Percentiles rank a stretch among this genome's conserved stretches.
phyloP scores from a whole-genome alignment of 2,113 vertebrate species.

The Boulengeromyrus knoepffleri region DNA sequence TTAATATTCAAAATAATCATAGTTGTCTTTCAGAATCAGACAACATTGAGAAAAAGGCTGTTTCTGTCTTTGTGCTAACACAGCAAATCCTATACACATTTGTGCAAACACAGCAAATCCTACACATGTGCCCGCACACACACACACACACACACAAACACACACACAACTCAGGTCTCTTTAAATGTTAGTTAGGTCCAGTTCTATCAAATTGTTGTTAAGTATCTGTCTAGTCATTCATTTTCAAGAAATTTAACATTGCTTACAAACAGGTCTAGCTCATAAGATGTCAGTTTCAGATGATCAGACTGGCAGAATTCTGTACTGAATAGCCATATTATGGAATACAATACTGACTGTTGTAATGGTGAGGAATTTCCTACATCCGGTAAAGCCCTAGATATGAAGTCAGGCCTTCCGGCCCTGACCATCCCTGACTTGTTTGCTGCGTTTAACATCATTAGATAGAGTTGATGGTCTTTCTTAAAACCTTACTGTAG shows the following conservation, averaged over 20 bases:
- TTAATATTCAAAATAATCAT: background rate
- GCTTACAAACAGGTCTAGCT: background rate
- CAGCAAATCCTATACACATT: background rate
- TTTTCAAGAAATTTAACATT: background rate
- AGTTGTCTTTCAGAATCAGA: background rate
- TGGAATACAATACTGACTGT: background rate
- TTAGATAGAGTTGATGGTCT: background rate
- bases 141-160: background rate
- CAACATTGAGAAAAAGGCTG: background rate
- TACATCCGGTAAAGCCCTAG: background rate
- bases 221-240: background rate
- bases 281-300: background rate
- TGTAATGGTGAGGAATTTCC: background rate
- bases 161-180: background rate
- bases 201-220: background rate
- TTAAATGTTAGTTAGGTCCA: background rate
- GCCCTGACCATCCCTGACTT: background rate
- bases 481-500: background rate
- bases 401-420: background rate
- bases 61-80: background rate
- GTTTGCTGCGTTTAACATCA: background rate
- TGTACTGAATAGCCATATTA: background rate
- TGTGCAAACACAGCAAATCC: background rate
- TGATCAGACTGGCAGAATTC: background rate
- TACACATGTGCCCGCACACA: background rate